Evolutionary conservation across 2,113 vertebrate species (phyloP), one percentile per base, ranked within the genome.

Genomic region (Hucho hucho): DNA sequence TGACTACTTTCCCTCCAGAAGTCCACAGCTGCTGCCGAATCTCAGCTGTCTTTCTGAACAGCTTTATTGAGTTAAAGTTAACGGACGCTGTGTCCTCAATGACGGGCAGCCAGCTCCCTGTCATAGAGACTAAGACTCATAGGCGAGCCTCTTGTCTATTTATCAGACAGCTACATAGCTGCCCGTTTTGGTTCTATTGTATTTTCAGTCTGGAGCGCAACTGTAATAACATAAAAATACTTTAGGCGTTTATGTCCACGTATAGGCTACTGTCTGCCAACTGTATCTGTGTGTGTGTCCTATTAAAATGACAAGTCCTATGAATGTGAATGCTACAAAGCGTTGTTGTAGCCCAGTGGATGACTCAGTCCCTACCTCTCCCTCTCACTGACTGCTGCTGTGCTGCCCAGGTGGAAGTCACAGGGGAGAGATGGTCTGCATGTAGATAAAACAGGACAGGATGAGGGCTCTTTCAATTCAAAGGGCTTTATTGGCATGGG

Each of bases 371-470:
- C 46, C 13, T 49, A 3, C 3, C 47, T 65, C 16, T 64, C 7
- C 12, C 73, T 70, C 61, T 73, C 75, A 61, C 68, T 68, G 47
- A 16, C 47, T 16, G 47, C 47, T 49, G 47, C 47, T 49, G 47
- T 49, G 84, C 66, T 59, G 75, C 75, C 65, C 72, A 76, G 75
- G 84, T 79, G 70, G 83, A 81, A 85, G 85, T 85, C 86, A 74
- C 69, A 67, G 78, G 74, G 83, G 75, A 80, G 66, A 78, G 75
- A 78, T 61, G 74, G 75, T 32, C 32, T 43, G 66, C 14, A 28
- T 26, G 14, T 78, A 32, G 72, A 73, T 73, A 70, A 56, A 43
- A 65, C 63, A 6, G n/a, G 47, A 76, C 71, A 73, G 69, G 47
- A 28, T 66, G 43, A 74, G 67, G 72, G 71, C 64, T 9, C 70